phyloP scores from a whole-genome alignment of 2,888 invertebrate genomes.

The Xestia ashworthii region DNA sequence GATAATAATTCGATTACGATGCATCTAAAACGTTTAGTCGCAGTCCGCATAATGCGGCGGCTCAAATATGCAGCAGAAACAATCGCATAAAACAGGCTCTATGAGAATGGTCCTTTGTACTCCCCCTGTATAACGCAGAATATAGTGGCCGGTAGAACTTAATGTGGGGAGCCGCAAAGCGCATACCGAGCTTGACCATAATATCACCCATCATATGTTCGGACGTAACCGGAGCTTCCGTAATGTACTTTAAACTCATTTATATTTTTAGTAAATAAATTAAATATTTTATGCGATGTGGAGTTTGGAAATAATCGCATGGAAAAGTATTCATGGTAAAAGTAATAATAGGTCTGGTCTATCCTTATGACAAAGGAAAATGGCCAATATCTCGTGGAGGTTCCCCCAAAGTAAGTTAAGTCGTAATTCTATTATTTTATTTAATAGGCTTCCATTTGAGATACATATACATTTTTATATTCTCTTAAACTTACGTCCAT shows the following conservation, averaged over 20 bases:
- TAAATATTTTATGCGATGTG: background rate
- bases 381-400: no score
- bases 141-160: constrained; percentile 39
- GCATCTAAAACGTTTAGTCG: constrained; percentile 43
- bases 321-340: background rate
- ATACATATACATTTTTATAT: no score
- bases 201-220: constrained; percentile 40
- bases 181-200: constrained; percentile 39
- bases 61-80: constrained; percentile 35
- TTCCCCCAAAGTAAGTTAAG: no score
- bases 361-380: background rate
- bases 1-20: constrained; percentile 50
- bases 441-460: no score
- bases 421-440: no score
- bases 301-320: background rate
- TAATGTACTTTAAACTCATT: constrained; percentile 2
- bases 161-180: constrained; percentile 54
- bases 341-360: background rate
- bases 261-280: constrained; percentile 1
- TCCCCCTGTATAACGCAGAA: constrained; percentile 36
- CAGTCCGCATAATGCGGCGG: constrained; percentile 38
- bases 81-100: constrained; percentile 43
- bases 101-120: constrained; percentile 47
- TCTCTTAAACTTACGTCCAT: no score
- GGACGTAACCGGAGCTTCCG: constrained; percentile 14